These are phyloP conservation scores for Micromussa lordhowensis DNA, from an alignment of 92 coral and sea anemone species.

Conservation along the genomic window DNA sequence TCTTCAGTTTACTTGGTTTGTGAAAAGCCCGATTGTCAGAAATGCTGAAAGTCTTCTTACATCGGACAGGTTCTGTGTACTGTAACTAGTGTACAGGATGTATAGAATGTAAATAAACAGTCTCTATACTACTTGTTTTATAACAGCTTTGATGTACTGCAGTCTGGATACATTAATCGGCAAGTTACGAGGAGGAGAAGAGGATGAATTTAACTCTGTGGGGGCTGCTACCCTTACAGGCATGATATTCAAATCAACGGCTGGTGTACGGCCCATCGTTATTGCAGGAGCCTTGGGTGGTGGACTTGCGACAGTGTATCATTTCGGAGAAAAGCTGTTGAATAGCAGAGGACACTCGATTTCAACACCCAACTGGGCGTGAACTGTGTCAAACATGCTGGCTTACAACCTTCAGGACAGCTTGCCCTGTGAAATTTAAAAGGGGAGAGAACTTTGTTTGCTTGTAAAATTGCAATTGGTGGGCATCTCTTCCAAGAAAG, in stretches of 20 bases:
- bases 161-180: conserved; percentile 77
- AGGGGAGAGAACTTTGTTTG: conserved; percentile 1
- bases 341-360: conserved; percentile 87
- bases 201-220: conserved; percentile 79
- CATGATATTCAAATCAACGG: conserved; percentile 88
- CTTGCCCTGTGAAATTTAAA: not conserved
- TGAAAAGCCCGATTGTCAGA: too few species aligned
- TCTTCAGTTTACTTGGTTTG: too few species aligned
- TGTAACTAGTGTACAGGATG: too few species aligned
- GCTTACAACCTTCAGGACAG: not conserved
- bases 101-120: too few species aligned
- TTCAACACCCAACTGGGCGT: conserved; percentile 97
- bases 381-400: not conserved
- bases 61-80: too few species aligned
- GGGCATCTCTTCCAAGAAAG: not conserved
- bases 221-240: conserved; percentile 73
- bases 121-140: not conserved
- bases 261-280: conserved; percentile 93
- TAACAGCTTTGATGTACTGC: conserved; percentile 81
- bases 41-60: too few species aligned
- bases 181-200: conserved; percentile 77
- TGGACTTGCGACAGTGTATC: conserved; percentile 83
- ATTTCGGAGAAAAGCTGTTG: conserved; percentile 90
- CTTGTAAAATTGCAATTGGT: not conserved
- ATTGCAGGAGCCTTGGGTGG: conserved; percentile 96